phyloP scores from a whole-genome alignment of 2,113 vertebrate genomes.

The Heptranchias perlo region DNA sequence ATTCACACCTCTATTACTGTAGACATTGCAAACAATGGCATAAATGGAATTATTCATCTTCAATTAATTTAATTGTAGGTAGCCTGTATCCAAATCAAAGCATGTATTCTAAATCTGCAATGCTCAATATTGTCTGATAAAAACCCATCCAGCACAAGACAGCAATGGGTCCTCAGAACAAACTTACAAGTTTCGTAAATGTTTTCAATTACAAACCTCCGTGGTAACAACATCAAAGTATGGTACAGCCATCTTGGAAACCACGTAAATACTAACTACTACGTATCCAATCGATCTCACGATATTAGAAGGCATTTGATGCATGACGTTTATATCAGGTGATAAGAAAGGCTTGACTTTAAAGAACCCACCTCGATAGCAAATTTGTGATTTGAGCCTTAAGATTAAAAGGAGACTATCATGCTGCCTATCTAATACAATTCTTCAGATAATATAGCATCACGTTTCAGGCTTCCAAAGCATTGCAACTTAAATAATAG shows the following conservation, averaged over 20 bases:
- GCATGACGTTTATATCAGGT: background rate
- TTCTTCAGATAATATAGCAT: background rate
- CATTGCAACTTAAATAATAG: background rate
- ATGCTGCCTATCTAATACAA: background rate
- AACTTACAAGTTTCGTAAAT: background rate
- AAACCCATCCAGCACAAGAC: background rate
- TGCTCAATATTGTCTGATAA: background rate
- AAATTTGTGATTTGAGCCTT: background rate
- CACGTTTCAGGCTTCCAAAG: background rate
- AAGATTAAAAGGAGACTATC: background rate
- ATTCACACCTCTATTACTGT: background rate
- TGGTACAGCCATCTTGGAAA: constrained; percentile 8
- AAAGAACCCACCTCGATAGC: background rate
- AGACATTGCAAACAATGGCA: background rate
- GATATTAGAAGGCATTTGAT: background rate
- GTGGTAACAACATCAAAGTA: background rate
- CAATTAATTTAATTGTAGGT: background rate
- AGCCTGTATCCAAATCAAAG: background rate
- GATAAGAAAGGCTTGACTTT: background rate
- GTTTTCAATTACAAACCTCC: background rate
- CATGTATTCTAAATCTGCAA: background rate
- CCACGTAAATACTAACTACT: background rate
- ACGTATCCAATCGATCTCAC: background rate
- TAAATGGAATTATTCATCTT: background rate
- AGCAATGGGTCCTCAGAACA: background rate